Evolutionary conservation across 2,113 vertebrate genomes (phyloP).

Genomic region (Perognathus longimembris): DNA sequence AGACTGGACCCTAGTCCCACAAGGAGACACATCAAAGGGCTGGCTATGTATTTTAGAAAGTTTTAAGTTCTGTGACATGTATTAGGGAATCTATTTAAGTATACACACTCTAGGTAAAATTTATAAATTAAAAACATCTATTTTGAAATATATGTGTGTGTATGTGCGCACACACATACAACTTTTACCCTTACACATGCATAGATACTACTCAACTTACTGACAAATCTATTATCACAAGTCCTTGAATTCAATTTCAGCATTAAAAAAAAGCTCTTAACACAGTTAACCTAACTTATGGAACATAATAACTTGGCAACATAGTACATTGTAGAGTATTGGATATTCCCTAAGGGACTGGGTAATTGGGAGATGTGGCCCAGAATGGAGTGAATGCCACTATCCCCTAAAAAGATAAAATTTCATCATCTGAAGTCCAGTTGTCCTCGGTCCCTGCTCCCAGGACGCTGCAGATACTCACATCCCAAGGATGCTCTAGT

Average conservation of each 20-base stretch:
- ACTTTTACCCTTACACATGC: not conserved
- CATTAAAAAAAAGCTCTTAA: not conserved
- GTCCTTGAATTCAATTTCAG: not conserved
- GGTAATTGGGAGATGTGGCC: not conserved
- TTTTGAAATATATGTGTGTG: no score
- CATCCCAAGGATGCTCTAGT: not conserved
- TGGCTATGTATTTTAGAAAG: not conserved
- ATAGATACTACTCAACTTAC: not conserved
- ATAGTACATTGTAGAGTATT: not conserved
- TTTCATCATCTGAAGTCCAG: not conserved
- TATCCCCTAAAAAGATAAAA: not conserved
- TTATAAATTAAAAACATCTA: slow-evolving; percentile 15
- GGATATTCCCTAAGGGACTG: not conserved
- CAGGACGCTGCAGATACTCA: not conserved
- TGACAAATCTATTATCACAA: not conserved
- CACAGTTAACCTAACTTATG: not conserved
- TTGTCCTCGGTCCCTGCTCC: not conserved
- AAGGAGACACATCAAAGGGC: not conserved
- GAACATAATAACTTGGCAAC: not conserved
- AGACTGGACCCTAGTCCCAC: not conserved
- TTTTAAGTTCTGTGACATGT: not conserved
- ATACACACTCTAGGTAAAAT: slow-evolving; percentile 3
- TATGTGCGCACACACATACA: no score
- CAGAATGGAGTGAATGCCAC: not conserved
- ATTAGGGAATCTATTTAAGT: slow-evolving; percentile 16